Evolutionary conservation across 2,797 vertebrate genomes (phyloP).

Genomic region (Parotocinclus haroldoi): DNA sequence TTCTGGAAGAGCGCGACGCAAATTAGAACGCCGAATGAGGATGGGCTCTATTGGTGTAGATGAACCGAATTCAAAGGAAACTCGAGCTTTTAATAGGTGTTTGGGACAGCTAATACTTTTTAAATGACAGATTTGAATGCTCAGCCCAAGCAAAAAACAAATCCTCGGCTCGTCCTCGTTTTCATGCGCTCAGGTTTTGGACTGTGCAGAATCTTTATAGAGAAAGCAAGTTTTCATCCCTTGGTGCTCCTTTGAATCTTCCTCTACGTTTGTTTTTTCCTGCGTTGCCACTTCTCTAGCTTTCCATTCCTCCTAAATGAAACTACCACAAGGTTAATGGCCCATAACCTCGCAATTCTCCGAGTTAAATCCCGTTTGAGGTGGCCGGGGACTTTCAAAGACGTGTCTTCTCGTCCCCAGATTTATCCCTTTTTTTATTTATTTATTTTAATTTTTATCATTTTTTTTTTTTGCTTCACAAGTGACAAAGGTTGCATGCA

Average conservation of each 20-base stretch:
- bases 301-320: conserved; percentile 61
- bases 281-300: conserved; percentile 15
- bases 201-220: background rate
- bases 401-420: conserved; percentile 72
- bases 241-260: conserved; percentile 14
- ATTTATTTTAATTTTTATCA: conserved; percentile 73
- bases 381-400: conserved; percentile 56
- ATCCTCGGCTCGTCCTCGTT: background rate
- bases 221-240: no score
- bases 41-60: conserved; percentile 19
- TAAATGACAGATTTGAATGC: background rate
- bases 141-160: background rate
- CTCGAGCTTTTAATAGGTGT: background rate
- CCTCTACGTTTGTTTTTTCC: conserved; percentile 12
- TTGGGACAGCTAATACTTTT: background rate
- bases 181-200: background rate
- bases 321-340: conserved; percentile 65
- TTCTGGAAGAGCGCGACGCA: conserved; percentile 30
- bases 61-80: background rate
- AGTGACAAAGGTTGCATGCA: conserved; percentile 42
- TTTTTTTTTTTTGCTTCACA: conserved; percentile 32
- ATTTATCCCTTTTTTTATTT: conserved; percentile 76
- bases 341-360: conserved; percentile 72
- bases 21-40: conserved; percentile 36
- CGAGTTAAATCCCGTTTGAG: conserved; percentile 64